Evolutionary conservation across 1,140 invertebrate species (phyloP).

Genomic region (Leptestheria dahalacensis): DNA sequence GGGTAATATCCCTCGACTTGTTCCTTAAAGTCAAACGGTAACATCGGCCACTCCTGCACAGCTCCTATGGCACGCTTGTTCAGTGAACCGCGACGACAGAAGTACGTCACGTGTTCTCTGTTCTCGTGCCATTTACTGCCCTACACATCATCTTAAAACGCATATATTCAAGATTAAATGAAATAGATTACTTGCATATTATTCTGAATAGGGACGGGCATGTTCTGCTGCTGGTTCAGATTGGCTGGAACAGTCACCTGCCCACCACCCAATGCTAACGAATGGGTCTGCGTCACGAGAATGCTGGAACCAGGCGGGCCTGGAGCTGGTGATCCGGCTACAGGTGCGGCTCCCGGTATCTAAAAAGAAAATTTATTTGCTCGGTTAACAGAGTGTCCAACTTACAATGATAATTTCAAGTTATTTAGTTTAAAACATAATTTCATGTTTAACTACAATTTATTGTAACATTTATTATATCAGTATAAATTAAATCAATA

Average conservation of each 20-base stretch:
- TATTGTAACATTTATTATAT: too few species aligned
- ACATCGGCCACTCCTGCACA: neutral
- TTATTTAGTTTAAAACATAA: too few species aligned
- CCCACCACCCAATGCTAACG: conserved; percentile 43
- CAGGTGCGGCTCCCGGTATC: conserved; percentile 15
- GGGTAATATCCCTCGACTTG: neutral
- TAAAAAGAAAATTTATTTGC: conserved; percentile 3
- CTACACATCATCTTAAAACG: too few species aligned
- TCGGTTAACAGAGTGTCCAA: too few species aligned
- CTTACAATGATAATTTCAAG: too few species aligned
- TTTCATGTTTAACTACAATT: too few species aligned
- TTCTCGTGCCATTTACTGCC: too few species aligned
- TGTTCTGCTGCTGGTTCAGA: conserved; percentile 29
- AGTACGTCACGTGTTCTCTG: neutral
- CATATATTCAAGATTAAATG: too few species aligned
- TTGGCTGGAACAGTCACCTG: conserved; percentile 33
- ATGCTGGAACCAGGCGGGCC: conserved; percentile 25
- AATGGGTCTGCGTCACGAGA: conserved; percentile 42
- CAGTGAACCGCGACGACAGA: conserved; percentile 27
- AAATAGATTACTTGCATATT: conserved; percentile 29
- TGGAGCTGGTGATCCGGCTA: conserved; percentile 5
- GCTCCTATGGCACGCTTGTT: conserved; percentile 27
- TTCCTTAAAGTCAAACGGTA: neutral
- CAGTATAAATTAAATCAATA: too few species aligned
- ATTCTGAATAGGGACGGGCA: conserved; percentile 30